Evolutionary conservation across 2,888 invertebrate genomes (phyloP), one percentile per base, ranked within the genome.

Genomic region (Agriotes lineatus): DNA sequence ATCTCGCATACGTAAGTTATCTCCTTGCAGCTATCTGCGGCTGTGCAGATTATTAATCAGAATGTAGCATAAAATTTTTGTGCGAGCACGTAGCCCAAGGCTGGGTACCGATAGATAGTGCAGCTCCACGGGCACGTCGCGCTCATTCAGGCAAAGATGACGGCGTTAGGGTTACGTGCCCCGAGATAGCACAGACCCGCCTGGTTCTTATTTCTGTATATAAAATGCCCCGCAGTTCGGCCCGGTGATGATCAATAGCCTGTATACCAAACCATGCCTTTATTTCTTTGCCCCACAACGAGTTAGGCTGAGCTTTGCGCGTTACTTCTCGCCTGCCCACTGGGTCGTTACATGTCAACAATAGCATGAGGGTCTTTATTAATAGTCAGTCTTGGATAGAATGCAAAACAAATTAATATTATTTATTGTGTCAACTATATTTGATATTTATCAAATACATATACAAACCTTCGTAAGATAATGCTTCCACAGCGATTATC

Each of bases 151-250:
- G 62, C 66, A 59, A 67, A 69, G 72, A 72, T 72, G 72, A 69
- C 72, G 72, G 69, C 54, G 69, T 69, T 67, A 67, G 62, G 66
- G 69, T 72, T 69, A 72, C 72, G 72, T 72, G 72, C 66, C 57
- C 60, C 50, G 64, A 72, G 72, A 72, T 72, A 72, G 63, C 67
- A 58, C 58, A 60, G 67, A 67, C 66, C 67, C 67, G 69, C 62
- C 58, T 67, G 69, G 58, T 72, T 72, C 72, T 72, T 72, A 72
- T 69, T 72, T 69, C 60, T 72, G 72, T 69, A 63, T 72, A 66
- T 69, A 69, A 69, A 72, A 69, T 67, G 61, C 69, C 59, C 63
- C 56, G 67, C 64, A 60, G 65, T 67, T 69, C 63, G 52, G 58
- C 39, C 66, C 52, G 59, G 58, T 66, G 69, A 65, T 69, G 65